Conservation (phyloP, 2,888 invertebrate species). For the Trachelus iudaicus region DNA sequence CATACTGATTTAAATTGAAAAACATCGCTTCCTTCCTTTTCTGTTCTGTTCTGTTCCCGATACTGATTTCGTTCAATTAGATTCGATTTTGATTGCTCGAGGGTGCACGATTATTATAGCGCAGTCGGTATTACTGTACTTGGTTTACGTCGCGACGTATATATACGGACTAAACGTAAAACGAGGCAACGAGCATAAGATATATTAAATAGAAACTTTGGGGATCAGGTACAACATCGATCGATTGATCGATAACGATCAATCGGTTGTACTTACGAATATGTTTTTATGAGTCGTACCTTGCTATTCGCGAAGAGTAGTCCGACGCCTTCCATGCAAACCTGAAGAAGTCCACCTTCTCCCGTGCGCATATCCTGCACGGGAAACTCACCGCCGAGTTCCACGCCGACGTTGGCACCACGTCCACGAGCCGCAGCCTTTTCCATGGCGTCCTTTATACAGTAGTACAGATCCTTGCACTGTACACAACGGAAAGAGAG, state of each 20-base stretch:
- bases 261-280: background rate
- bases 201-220: background rate
- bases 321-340: conserved; percentile 99
- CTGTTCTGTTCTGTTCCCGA: background rate
- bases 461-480: conserved; percentile 98
- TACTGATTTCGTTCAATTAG: background rate
- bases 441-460: conserved; percentile 99
- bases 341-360: conserved; percentile 96
- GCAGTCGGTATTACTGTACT: background rate
- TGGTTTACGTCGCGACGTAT: background rate
- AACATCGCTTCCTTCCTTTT: background rate
- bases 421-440: conserved; percentile 78
- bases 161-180: background rate
- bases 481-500: conserved; percentile 64
- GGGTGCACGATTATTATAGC: background rate
- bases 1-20: background rate
- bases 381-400: conserved; percentile 96
- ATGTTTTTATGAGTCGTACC: conserved; percentile 73
- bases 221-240: background rate
- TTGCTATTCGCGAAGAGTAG: conserved; percentile 99
- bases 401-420: conserved; percentile 80
- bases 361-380: conserved; percentile 97
- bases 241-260: background rate
- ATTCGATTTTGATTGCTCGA: background rate
- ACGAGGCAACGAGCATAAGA: background rate